Evolutionary conservation across 2,113 vertebrate species (phyloP), one percentile per base, ranked within the genome.

Genomic region (Apteryx mantelli): DNA sequence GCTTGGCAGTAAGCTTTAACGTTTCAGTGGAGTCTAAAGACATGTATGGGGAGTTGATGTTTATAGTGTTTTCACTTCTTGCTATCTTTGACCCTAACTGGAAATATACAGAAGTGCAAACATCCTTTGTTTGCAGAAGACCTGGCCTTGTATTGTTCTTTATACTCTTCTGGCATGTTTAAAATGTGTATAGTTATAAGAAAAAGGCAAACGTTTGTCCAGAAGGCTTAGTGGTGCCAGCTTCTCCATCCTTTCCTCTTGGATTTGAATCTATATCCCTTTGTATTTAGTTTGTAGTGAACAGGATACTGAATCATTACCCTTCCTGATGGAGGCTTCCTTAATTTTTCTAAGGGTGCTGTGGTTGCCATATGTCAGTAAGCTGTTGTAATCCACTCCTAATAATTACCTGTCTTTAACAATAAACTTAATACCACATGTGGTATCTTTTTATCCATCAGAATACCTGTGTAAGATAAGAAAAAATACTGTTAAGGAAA

Each of bases 241-340:
- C 25, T 48, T 88, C 83, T 55, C 28, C 32, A 25, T 91, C 56
- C 32, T 82, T 94, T 89, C 63, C 60, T 88, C 75, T 8, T n/a
- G 95, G 83, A 88, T 95, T 88, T 82, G 88, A 79, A 64, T 82
- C 78, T 94, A 0, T 75, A 66, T 36, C 46, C 32, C 21, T 65
- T 55, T 85, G 82, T 95, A 55, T 83, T 90, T 86, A 52, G 48
- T 81, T 56, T 80, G 68, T 28, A 83, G 53, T 93, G 94, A 90
- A 95, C 95, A 97, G 95, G 96, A 96, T 96, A 44, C 50, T 71
- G 60, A 91, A 76, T 94, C 96, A 82, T 84, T 82, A 71, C 55
- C 65, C n/a, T 97, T 92, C 79, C 40, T 32, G 84, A 85, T 36
- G 66, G 65, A 4, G 5, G 52, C 85, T 97, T 94, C 53, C 82